These are phyloP conservation scores for Rhinogobio ventralis DNA, from an alignment of 2,797 vertebrate species.

Conservation along the genomic window DNA sequence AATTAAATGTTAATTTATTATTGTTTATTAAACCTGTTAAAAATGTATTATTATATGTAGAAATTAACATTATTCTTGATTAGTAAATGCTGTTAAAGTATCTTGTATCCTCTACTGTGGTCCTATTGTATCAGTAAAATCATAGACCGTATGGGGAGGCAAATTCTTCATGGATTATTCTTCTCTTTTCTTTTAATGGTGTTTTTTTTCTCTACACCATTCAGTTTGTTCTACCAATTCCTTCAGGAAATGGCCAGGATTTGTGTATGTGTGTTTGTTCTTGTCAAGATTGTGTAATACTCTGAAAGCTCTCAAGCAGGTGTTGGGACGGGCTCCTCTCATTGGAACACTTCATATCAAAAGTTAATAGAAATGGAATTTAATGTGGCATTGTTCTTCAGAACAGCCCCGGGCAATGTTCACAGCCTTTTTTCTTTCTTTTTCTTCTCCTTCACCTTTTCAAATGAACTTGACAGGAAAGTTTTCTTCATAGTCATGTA, in stretches of 20 bases:
- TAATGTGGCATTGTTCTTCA: constrained; percentile 80
- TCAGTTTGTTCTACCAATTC: constrained; percentile 16
- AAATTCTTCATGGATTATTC: neutral
- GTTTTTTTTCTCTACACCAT: neutral
- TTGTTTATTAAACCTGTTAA: neutral
- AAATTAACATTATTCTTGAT: neutral
- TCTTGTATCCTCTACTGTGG: neutral
- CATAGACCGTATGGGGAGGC: neutral
- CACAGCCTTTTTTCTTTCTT: constrained; percentile 50
- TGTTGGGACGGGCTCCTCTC: constrained; percentile 79
- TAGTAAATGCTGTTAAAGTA: neutral
- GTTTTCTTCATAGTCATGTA: constrained; percentile 46
- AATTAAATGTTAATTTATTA: neutral
- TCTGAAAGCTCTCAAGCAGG: constrained; percentile 80
- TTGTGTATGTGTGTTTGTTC: constrained; percentile 76
- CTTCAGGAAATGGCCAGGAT: constrained; percentile 55
- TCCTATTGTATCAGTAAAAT: neutral
- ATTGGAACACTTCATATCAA: constrained; percentile 77
- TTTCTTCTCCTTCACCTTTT: constrained; percentile 62
- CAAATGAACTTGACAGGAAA: constrained; percentile 72
- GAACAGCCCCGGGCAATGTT: constrained; percentile 72
- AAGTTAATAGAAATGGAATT: constrained; percentile 83
- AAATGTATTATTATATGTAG: neutral
- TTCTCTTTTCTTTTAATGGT: neutral
- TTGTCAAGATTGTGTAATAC: constrained; percentile 85